Evolutionary conservation across 2,797 vertebrate species (phyloP).

Genomic region (Harpagifer antarcticus): DNA sequence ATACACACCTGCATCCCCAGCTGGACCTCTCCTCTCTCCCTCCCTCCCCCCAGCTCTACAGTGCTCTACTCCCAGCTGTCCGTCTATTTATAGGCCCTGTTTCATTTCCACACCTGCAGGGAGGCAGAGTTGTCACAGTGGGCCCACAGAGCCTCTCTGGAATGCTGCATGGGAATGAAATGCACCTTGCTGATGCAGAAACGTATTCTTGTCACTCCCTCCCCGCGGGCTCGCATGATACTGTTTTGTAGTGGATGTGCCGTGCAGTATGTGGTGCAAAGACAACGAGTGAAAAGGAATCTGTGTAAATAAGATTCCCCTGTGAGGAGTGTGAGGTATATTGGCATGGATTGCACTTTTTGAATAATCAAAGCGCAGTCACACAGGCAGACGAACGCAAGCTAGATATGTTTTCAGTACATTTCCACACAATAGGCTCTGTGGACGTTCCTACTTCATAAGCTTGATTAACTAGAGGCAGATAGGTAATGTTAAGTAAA

Average conservation of each 20-base stretch:
- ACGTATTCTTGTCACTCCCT: slow-evolving; percentile 80
- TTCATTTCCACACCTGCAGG: slow-evolving; percentile 94
- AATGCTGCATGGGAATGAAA: slow-evolving; percentile 84
- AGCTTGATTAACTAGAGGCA: slow-evolving; percentile 46
- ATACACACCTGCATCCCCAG: slow-evolving; percentile 85
- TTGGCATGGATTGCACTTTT: slow-evolving; percentile 56
- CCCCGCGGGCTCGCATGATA: slow-evolving; percentile 63
- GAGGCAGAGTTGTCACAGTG: slow-evolving; percentile 84
- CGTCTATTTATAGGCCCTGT: slow-evolving; percentile 91
- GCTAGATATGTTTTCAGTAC: slow-evolving; percentile 28
- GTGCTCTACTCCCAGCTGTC: slow-evolving; percentile 89
- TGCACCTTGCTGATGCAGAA: slow-evolving; percentile 85
- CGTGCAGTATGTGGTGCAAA: slow-evolving; percentile 61
- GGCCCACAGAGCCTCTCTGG: slow-evolving; percentile 81
- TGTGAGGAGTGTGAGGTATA: slow-evolving; percentile 50
- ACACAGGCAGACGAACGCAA: not conserved
- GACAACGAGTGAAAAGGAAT: slow-evolving; percentile 62
- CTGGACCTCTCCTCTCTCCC: slow-evolving; percentile 67
- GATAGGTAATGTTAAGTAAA: slow-evolving; percentile 43
- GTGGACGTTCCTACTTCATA: slow-evolving; percentile 23
- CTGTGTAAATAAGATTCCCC: slow-evolving; percentile 63
- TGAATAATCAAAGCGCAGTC: slow-evolving; percentile 54
- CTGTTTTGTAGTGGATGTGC: slow-evolving; percentile 68
- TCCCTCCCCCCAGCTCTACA: slow-evolving; percentile 58
- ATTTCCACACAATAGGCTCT: slow-evolving; percentile 31